phyloP scores from a whole-genome alignment of 2,113 vertebrate genomes.

The Spizaetus ornatus region DNA sequence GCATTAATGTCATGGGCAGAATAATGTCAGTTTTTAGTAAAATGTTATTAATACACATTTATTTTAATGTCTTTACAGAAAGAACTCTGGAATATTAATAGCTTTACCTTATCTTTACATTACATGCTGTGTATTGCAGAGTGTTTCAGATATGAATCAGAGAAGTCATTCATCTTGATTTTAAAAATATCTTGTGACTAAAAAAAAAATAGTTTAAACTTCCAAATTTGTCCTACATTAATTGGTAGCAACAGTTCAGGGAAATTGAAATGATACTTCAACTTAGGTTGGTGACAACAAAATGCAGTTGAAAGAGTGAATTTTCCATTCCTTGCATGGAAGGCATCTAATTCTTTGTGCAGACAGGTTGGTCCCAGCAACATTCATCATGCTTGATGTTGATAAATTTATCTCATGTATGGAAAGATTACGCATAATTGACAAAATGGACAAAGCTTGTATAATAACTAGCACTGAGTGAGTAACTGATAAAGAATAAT shows the following conservation, averaged over 20 bases:
- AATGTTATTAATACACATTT: background rate
- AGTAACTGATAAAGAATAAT: background rate
- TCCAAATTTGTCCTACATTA: background rate
- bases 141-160: background rate
- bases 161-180: background rate
- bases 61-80: constrained; percentile 13
- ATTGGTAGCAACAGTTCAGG: background rate
- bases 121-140: background rate
- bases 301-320: background rate
- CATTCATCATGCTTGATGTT: background rate
- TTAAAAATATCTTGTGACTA: background rate
- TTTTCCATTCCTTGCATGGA: background rate
- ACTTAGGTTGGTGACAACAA: background rate
- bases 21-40: constrained; percentile 33
- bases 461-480: background rate
- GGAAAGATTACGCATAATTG: background rate
- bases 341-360: background rate
- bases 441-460: background rate
- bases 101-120: background rate
- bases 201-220: background rate
- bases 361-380: background rate
- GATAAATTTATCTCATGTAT: background rate
- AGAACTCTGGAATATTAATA: background rate
- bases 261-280: background rate
- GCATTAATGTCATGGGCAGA: background rate